Evolutionary conservation across 2,113 vertebrate species (phyloP).

Genomic region (Columba livia): DNA sequence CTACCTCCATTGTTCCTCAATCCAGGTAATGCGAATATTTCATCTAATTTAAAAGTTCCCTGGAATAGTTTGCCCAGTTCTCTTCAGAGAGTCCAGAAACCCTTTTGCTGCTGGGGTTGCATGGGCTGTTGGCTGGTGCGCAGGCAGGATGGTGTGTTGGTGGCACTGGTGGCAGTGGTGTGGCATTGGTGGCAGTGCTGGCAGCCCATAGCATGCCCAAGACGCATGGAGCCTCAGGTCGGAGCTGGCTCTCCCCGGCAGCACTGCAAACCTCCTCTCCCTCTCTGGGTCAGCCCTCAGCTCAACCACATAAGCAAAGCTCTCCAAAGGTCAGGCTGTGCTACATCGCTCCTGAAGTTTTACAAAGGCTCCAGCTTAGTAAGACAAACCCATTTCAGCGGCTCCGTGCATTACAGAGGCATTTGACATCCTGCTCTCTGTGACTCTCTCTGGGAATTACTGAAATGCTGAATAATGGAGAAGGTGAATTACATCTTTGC

Average conservation of each 20-base stretch:
- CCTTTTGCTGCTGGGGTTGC: background rate
- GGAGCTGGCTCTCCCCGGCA: background rate
- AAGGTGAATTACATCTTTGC: background rate
- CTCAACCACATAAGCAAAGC: background rate
- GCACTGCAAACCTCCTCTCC: background rate
- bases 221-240: background rate
- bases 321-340: background rate
- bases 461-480: conserved; percentile 34
- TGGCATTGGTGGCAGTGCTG: background rate
- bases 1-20: background rate
- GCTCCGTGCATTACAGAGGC: background rate
- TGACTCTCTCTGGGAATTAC: background rate
- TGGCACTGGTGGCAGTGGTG: conserved; percentile 12
- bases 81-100: background rate
- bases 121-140: background rate
- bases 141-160: background rate
- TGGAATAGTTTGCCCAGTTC: background rate
- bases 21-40: background rate
- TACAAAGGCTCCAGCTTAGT: background rate
- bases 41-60: conserved; percentile 57
- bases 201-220: background rate
- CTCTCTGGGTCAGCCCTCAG: background rate
- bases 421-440: background rate
- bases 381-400: background rate
- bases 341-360: background rate